These are phyloP conservation scores for Gymnarchus niloticus DNA, from an alignment of 2,113 vertebrate species.

Conservation along the genomic window DNA sequence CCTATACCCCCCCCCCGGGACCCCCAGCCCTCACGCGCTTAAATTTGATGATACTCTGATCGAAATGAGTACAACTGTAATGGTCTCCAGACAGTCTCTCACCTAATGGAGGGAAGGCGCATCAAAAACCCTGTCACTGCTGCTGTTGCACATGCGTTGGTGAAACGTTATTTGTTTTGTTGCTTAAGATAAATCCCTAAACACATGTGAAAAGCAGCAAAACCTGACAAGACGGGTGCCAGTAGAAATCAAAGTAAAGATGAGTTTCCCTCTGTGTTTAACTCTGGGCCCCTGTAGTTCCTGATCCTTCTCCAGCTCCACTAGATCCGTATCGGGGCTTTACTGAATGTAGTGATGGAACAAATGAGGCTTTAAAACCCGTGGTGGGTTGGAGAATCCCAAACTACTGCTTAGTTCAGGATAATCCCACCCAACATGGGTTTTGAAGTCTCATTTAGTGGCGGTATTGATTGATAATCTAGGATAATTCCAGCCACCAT, in stretches of 20 bases:
- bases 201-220: neutral
- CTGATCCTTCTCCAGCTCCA: neutral
- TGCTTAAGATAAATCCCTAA: neutral
- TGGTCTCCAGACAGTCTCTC: neutral
- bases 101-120: neutral
- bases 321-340: too few species aligned
- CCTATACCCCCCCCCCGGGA: neutral
- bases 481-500: too few species aligned
- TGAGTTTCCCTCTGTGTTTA: neutral
- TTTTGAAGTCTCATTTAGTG: too few species aligned
- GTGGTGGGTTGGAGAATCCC: too few species aligned
- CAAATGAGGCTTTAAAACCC: too few species aligned
- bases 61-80: constrained; percentile 22
- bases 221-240: neutral
- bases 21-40: neutral
- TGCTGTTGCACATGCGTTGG: neutral
- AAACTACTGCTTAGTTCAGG: too few species aligned
- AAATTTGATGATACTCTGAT: neutral
- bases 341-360: too few species aligned
- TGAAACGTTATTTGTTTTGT: neutral
- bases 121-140: neutral
- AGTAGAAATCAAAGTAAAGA: neutral
- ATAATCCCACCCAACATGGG: too few species aligned
- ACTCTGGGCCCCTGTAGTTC: neutral
- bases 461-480: too few species aligned